Percentiles rank a stretch among this genome's conserved stretches.
These are phyloP conservation scores for Orius insidiosus DNA, from an alignment of 1,140 invertebrate species.

Conservation along the genomic window DNA sequence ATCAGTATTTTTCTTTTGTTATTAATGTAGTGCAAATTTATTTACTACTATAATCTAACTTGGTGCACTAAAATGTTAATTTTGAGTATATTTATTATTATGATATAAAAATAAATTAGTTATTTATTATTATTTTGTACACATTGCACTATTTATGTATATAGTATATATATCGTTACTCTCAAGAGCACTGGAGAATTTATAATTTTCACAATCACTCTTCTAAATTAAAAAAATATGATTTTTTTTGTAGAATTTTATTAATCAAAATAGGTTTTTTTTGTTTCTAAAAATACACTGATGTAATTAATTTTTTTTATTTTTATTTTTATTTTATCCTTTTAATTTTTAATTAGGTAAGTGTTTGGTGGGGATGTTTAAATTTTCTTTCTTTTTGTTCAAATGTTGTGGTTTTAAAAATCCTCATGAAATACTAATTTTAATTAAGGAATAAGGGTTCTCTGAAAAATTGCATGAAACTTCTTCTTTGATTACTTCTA, in stretches of 20 bases:
- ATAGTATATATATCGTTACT: slow-evolving; percentile 20
- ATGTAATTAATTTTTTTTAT: too few relatives aligned
- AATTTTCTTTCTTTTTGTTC: too few relatives aligned
- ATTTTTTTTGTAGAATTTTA: slow-evolving; percentile 20
- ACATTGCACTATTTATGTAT: slow-evolving; percentile 6
- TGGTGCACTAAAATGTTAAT: slow-evolving; percentile 1
- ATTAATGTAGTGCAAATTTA: slow-evolving; percentile 2
- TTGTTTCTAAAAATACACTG: not conserved
- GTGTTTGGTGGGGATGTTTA: not conserved
- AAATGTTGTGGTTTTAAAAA: too few relatives aligned
- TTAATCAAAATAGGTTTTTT: slow-evolving; percentile 17
- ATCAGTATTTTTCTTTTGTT: slow-evolving; percentile 2
- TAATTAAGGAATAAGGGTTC: too few relatives aligned
- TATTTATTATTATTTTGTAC: slow-evolving; percentile 21
- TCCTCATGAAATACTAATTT: too few relatives aligned
- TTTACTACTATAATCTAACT: slow-evolving; percentile 6
- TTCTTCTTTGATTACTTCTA: too few relatives aligned
- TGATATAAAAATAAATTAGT: slow-evolving; percentile 1
- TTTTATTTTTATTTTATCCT: slow-evolving; percentile 8
- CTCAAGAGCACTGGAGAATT: slow-evolving; percentile 19
- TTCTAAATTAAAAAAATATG: slow-evolving; percentile 4
- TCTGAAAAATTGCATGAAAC: too few relatives aligned
- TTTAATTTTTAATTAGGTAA: slow-evolving; percentile 18
- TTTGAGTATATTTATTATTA: slow-evolving; percentile 10
- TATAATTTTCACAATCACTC: slow-evolving; percentile 3